Evolutionary conservation across 2,113 vertebrate species (phyloP).

Genomic region (Scatophagus argus): DNA sequence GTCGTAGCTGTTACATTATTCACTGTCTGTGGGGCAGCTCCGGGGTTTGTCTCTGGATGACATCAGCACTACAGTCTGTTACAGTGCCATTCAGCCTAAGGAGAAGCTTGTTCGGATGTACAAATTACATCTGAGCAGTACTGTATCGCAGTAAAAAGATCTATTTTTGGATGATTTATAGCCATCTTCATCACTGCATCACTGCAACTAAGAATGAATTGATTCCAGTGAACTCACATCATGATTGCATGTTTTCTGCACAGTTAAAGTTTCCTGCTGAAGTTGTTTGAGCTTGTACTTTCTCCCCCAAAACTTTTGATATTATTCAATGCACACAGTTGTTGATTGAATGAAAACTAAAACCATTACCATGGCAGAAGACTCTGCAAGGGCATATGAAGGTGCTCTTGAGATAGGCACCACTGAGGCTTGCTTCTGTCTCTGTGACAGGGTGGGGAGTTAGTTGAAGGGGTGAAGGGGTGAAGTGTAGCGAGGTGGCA

Average conservation of each 20-base stretch:
- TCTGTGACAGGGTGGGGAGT: conserved; percentile 1
- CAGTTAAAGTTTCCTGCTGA: background rate
- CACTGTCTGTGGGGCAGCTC: conserved; percentile 60
- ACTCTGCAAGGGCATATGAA: conserved; percentile 33
- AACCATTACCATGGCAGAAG: conserved; percentile 24
- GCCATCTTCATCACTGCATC: background rate
- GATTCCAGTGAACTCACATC: background rate
- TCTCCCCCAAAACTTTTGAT: background rate
- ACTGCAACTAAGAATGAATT: background rate
- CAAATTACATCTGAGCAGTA: conserved; percentile 18
- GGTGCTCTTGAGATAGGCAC: conserved; percentile 65
- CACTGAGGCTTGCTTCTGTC: too few species aligned
- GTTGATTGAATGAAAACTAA: conserved; percentile 11
- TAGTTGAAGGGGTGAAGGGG: conserved; percentile 24
- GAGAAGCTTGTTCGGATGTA: conserved; percentile 9
- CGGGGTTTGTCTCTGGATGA: conserved; percentile 54
- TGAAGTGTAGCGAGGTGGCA: conserved; percentile 45
- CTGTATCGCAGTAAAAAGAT: background rate
- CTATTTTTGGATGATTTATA: background rate
- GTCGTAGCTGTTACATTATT: conserved; percentile 61
- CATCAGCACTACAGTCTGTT: conserved; percentile 40
- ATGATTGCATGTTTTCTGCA: background rate
- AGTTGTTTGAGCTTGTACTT: background rate
- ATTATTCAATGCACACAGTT: background rate
- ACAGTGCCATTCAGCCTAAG: conserved; percentile 26